Evolutionary conservation across 2,797 vertebrate genomes (phyloP), one percentile per base, ranked within the genome.

Genomic region (Rhynchonycteris naso): DNA sequence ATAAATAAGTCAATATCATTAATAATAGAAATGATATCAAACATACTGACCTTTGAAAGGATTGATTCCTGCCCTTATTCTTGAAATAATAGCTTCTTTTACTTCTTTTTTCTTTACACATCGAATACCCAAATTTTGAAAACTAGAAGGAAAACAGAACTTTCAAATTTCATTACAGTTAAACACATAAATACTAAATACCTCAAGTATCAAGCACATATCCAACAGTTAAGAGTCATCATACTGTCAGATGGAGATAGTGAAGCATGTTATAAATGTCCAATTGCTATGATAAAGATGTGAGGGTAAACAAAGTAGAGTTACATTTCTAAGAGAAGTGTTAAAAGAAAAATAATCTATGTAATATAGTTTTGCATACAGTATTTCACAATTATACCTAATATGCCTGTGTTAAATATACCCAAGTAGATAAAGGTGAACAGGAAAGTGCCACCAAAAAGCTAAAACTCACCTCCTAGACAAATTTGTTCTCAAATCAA

Each of bases 111-210:
- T 99, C 97, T 99, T 99, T 96, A 99, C 99, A 97, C 99, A 99
- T 96, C 99, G 99, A 98, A 99, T 99, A 9, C 99, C 99, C 98
- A 99, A 98, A 97, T 99, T 99, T 98, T 99, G 99, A 98, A 99
- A 99, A 96, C 99, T 99, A 97, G 92, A 98, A 97, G 96, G 2
- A 80, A 96, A 94, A 90, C 1, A 5, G 47, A 87, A 87, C 26
- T 89, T 94, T 82, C 26, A 92, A 96, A 92, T 15, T 38, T 12
- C 15, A 59, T 81, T 87, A 71, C 1, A 92, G 50, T 78, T 83
- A 88, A 95, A 93, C 19, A 93, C 21, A 86, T 33, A 85, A 91
- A 63, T 35, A 90, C 30, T 52, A 71, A 63, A 43, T 52, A 56
- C 16, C 65, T 28, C 28, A 35, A 95, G 63, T 95, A 93, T 43